Evolutionary conservation across 2,113 vertebrate species (phyloP).

Genomic region (Microcebus lehilahytsara): DNA sequence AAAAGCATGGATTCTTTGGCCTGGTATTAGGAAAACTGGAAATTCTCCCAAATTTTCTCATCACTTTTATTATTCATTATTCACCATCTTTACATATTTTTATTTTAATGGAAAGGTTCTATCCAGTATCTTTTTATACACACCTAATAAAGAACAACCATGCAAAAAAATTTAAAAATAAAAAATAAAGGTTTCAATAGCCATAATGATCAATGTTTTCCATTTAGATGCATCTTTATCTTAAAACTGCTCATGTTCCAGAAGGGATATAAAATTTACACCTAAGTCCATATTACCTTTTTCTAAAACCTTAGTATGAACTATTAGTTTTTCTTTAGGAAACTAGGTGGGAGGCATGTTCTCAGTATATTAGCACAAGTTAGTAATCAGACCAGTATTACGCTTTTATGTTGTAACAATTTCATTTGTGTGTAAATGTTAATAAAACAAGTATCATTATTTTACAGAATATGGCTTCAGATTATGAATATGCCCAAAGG

Average conservation of each 20-base stretch:
- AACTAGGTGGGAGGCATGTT: neutral
- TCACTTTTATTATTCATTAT: neutral
- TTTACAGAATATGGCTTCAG: neutral
- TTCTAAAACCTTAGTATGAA: neutral
- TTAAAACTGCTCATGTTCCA: neutral
- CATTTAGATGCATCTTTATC: neutral
- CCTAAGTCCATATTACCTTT: neutral
- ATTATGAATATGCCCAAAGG: conserved; percentile 12
- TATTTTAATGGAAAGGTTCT: neutral
- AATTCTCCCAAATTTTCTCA: neutral
- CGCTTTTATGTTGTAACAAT: conserved; percentile 9
- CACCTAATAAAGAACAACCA: neutral
- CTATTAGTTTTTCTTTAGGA: conserved; percentile 9
- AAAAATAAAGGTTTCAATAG: neutral
- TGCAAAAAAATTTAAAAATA: neutral
- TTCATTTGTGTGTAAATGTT: conserved; percentile 19
- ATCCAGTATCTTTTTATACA: neutral
- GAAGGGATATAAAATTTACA: neutral
- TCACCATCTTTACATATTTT: neutral
- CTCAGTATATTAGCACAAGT: neutral
- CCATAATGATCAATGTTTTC: neutral
- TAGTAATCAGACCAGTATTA: neutral
- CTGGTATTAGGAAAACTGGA: neutral
- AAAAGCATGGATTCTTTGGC: neutral
- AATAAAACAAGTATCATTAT: conserved; percentile 29